These are phyloP conservation scores for Orientallactaga sibirica DNA, from an alignment of 2,797 vertebrate species.

Conservation along the genomic window DNA sequence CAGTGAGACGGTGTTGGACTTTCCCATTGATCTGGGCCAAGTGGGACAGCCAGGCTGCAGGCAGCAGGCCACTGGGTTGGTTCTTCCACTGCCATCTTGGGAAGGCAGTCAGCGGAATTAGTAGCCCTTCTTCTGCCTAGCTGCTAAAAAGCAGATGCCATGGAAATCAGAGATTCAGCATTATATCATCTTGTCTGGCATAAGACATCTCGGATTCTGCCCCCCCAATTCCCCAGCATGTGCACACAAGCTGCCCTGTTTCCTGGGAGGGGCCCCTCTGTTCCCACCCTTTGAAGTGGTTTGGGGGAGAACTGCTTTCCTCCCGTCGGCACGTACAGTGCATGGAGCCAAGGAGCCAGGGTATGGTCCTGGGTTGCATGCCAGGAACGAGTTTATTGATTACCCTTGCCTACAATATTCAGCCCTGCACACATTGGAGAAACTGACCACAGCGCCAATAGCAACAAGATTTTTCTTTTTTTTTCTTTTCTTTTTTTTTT, in stretches of 20 bases:
- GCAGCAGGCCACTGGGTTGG: background rate
- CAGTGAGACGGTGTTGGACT: background rate
- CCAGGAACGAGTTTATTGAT: background rate
- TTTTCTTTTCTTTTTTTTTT: background rate
- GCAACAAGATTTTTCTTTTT: slow-evolving; percentile 1
- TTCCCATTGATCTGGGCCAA: background rate
- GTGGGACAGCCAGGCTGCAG: background rate
- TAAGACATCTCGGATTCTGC: slow-evolving; percentile 47
- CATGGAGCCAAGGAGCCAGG: background rate
- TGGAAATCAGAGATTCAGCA: slow-evolving; percentile 76
- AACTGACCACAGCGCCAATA: background rate
- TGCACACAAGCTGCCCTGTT: slow-evolving; percentile 84
- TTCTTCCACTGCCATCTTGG: background rate
- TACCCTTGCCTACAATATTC: background rate
- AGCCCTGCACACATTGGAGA: background rate
- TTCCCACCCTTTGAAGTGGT: slow-evolving; percentile 73
- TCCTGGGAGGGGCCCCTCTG: slow-evolving; percentile 68
- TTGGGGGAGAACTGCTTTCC: slow-evolving; percentile 56
- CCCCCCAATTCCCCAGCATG: slow-evolving; percentile 76
- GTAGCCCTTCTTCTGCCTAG: slow-evolving; percentile 76
- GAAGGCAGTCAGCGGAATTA: slow-evolving; percentile 33
- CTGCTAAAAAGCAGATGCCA: slow-evolving; percentile 75
- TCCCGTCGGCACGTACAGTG: slow-evolving; percentile 55
- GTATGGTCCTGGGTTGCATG: background rate
- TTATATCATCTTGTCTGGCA: slow-evolving; percentile 81